These are phyloP conservation scores for Synanthedon andrenaeformis DNA, from an alignment of 2,888 invertebrate species.

Conservation along the genomic window DNA sequence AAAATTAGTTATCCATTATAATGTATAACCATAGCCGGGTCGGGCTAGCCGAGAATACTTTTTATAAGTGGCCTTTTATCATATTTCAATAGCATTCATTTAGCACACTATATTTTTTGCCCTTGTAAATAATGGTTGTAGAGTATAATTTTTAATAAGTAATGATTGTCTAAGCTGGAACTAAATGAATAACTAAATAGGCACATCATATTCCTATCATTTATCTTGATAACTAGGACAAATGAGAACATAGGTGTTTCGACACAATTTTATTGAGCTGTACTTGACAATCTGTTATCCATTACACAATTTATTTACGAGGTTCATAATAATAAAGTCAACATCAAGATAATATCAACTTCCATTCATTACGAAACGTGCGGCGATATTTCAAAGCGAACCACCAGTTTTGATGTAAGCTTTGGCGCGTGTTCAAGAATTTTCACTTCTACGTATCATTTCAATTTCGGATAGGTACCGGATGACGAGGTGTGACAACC, in stretches of 20 bases:
- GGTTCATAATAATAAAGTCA: background rate
- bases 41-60: no score
- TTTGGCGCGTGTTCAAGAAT: slow-evolving; percentile 27
- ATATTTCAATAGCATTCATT: no score
- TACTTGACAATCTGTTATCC: background rate
- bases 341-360: background rate
- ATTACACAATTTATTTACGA: background rate
- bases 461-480: slow-evolving; percentile 12
- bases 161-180: background rate
- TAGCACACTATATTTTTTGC: no score
- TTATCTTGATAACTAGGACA: background rate
- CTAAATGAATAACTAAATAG: background rate
- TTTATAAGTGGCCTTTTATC: no score
- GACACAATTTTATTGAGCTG: background rate
- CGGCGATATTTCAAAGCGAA: background rate
- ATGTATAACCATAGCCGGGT: no score
- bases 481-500: slow-evolving; percentile 7
- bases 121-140: no score
- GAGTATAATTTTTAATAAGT: background rate
- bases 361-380: background rate
- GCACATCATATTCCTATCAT: background rate
- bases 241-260: background rate
- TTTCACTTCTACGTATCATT: slow-evolving; percentile 15
- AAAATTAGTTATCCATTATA: no score
- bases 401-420: slow-evolving; percentile 11